Percentiles rank a stretch among this genome's conserved stretches.
Evolutionary conservation across 2,888 invertebrate species (phyloP).

Genomic region (Drosophila quinaria): DNA sequence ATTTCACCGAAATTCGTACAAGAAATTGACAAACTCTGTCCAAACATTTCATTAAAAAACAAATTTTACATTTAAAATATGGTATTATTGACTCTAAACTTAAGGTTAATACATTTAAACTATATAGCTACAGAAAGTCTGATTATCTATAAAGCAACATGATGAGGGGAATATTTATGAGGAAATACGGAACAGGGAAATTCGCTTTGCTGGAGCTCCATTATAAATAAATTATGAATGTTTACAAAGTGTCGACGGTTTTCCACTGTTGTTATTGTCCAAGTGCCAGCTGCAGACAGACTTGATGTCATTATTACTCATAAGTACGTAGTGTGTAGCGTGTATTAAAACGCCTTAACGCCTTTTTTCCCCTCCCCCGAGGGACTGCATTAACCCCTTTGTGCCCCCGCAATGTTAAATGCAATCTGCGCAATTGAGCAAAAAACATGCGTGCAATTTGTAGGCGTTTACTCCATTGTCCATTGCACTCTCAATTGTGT

Average conservation of each 20-base stretch:
- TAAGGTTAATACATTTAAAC: background rate
- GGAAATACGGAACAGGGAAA: background rate
- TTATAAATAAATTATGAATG: conserved; percentile 4
- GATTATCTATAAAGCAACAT: background rate
- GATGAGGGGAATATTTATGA: background rate
- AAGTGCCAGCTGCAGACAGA: conserved; percentile 9
- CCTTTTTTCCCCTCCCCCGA: background rate
- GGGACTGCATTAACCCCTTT: conserved; percentile 9
- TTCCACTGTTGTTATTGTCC: conserved; percentile 7
- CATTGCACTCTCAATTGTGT: conserved; percentile 23
- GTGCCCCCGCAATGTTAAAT: conserved; percentile 16
- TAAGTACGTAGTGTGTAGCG: conserved; percentile 7
- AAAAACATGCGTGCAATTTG: conserved; percentile 58
- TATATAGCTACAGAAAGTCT: background rate
- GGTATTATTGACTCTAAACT: background rate
- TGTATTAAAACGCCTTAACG: background rate
- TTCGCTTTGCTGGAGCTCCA: background rate
- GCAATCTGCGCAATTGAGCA: conserved; percentile 51
- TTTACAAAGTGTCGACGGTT: conserved; percentile 1
- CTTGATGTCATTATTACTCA: conserved; percentile 14
- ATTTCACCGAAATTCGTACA: no score
- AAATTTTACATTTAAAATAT: no score
- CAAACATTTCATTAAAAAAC: no score
- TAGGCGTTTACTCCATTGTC: conserved; percentile 34
- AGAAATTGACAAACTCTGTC: no score